phyloP scores from a whole-genome alignment of 2,797 vertebrate genomes.

The Orientallactaga sibirica region DNA sequence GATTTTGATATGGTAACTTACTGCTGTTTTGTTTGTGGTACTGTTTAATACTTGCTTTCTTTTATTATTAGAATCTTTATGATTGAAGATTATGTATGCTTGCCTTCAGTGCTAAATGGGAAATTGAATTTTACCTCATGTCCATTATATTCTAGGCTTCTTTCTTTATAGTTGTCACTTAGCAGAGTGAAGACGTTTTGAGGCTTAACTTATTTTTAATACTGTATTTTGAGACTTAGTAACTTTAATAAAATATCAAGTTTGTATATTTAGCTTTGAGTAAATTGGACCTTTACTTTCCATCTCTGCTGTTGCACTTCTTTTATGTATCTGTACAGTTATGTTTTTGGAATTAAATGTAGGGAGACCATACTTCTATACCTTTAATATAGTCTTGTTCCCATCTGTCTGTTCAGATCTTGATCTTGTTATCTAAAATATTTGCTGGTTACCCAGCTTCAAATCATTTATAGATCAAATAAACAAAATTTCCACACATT shows the following conservation, averaged over 20 bases:
- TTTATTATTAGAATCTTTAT: conserved; percentile 27
- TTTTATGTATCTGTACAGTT: background rate
- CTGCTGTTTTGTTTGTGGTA: conserved; percentile 29
- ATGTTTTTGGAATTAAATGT: conserved; percentile 54
- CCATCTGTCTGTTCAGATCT: conserved; percentile 23
- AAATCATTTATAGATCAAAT: conserved; percentile 1
- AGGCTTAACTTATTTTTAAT: conserved; percentile 23
- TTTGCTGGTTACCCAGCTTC: conserved; percentile 38
- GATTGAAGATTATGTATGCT: background rate
- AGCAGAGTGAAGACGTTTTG: conserved; percentile 7
- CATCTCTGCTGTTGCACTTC: conserved; percentile 3
- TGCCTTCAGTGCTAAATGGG: conserved; percentile 29
- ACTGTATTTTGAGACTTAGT: conserved; percentile 31
- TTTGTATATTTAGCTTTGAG: conserved; percentile 31
- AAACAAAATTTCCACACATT: background rate
- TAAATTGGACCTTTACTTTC: conserved; percentile 45
- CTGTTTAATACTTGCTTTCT: conserved; percentile 34
- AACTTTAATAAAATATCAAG: conserved; percentile 22
- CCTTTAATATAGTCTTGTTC: conserved; percentile 36
- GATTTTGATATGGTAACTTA: conserved; percentile 34
- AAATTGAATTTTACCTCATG: background rate
- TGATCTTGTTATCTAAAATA: background rate
- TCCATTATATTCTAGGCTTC: conserved; percentile 44
- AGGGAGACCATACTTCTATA: conserved; percentile 33
- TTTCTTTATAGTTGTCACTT: conserved; percentile 44